A percentile compares a stretch with the other conserved stretches of the same genome.
phyloP scores from a whole-genome alignment of 2,113 vertebrate genomes.

The Jacana jacana region DNA sequence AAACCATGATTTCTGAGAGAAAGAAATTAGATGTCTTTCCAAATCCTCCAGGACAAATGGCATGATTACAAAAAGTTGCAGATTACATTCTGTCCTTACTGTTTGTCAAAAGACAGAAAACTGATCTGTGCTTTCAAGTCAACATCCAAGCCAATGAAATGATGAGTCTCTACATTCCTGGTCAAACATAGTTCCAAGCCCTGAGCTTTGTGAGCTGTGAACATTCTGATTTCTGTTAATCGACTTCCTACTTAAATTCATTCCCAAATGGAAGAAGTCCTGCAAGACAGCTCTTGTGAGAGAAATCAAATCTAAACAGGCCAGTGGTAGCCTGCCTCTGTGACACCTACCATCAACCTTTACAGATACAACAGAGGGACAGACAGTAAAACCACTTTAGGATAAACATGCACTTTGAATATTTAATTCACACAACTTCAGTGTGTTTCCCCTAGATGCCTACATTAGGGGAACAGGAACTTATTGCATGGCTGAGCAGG shows the following conservation, averaged over 20 bases:
- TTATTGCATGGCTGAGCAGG: background rate
- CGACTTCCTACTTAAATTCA: background rate
- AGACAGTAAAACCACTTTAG: background rate
- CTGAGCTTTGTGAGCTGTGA: background rate
- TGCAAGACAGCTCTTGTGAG: background rate
- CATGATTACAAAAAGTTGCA: background rate
- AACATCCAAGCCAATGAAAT: background rate
- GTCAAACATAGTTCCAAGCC: background rate
- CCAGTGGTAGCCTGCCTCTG: background rate
- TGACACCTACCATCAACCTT: background rate
- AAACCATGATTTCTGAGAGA: background rate
- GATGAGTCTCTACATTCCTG: background rate
- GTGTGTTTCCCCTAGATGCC: background rate
- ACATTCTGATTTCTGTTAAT: background rate
- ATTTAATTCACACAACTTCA: background rate
- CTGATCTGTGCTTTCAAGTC: background rate
- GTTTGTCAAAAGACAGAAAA: background rate
- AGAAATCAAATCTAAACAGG: background rate
- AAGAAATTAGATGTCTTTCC: background rate
- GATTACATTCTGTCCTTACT: background rate
- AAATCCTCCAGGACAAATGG: background rate
- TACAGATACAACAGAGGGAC: accelerated
- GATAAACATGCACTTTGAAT: background rate
- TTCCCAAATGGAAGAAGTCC: background rate
- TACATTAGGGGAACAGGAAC: background rate